Conservation (phyloP, 2,113 vertebrate species). For the Heptranchias perlo region DNA sequence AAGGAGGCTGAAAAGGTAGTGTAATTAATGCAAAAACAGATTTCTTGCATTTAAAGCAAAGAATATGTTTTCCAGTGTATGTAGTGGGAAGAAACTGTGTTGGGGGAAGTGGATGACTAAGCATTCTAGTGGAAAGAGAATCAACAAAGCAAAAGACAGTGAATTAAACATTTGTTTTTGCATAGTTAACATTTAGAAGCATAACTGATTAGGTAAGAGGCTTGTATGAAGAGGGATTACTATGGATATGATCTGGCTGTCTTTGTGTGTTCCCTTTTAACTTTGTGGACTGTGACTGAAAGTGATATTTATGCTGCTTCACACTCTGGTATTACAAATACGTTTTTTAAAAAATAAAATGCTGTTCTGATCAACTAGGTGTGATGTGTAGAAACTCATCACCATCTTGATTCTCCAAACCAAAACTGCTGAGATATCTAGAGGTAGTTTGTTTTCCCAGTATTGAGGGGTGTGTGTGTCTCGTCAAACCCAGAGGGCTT, state of each 20-base stretch:
- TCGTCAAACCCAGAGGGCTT: background rate
- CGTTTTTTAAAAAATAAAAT: background rate
- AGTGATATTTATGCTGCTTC: no score
- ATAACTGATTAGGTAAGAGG: background rate
- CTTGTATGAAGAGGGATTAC: background rate
- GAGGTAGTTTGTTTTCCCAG: background rate
- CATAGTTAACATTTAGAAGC: background rate
- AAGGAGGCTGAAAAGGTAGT: background rate
- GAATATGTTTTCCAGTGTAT: background rate
- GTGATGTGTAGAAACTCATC: background rate
- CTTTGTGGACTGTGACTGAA: background rate
- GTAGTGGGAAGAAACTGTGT: background rate
- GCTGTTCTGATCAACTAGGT: background rate
- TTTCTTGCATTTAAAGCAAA: background rate
- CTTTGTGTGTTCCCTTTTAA: background rate
- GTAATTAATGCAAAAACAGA: background rate
- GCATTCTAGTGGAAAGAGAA: background rate
- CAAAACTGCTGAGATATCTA: background rate
- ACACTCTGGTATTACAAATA: background rate
- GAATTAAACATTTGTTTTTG: background rate
- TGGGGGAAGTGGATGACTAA: background rate
- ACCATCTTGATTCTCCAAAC: background rate
- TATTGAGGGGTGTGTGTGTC: background rate
- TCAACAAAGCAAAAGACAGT: no score
- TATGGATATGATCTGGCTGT: background rate